Conservation (phyloP, 2,797 vertebrate genomes). For the Tokudaia tokunoshimensis region DNA sequence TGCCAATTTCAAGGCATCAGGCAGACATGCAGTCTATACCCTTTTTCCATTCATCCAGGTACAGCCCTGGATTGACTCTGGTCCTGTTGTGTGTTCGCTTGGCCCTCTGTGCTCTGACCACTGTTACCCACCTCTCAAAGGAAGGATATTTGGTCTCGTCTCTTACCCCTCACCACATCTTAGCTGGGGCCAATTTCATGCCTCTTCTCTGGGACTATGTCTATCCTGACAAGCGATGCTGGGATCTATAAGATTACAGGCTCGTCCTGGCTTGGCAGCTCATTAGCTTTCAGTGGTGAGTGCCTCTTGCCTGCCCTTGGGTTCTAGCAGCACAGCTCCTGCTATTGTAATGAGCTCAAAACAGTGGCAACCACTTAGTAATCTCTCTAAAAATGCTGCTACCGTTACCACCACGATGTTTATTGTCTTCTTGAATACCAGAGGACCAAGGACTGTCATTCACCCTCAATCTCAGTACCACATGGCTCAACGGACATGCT, state of each 20-base stretch:
- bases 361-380: background rate
- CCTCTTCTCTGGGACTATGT: background rate
- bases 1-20: background rate
- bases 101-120: background rate
- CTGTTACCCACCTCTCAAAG: accelerated
- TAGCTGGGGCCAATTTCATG: background rate
- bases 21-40: background rate
- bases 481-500: background rate
- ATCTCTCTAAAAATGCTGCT: background rate
- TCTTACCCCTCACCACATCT: background rate
- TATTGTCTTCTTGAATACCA: background rate
- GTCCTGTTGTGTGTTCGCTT: background rate
- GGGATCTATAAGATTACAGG: background rate
- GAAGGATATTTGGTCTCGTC: background rate
- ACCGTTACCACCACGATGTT: background rate
- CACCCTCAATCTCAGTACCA: background rate
- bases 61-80: background rate
- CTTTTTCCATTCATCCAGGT: background rate
- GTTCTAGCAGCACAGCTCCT: background rate
- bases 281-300: background rate
- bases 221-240: background rate
- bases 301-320: background rate
- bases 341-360: background rate
- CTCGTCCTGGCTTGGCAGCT: background rate
- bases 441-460: background rate